These are phyloP conservation scores for Epizoanthus ramosus DNA, from an alignment of 92 coral and sea anemone genomes.

Conservation along the genomic window DNA sequence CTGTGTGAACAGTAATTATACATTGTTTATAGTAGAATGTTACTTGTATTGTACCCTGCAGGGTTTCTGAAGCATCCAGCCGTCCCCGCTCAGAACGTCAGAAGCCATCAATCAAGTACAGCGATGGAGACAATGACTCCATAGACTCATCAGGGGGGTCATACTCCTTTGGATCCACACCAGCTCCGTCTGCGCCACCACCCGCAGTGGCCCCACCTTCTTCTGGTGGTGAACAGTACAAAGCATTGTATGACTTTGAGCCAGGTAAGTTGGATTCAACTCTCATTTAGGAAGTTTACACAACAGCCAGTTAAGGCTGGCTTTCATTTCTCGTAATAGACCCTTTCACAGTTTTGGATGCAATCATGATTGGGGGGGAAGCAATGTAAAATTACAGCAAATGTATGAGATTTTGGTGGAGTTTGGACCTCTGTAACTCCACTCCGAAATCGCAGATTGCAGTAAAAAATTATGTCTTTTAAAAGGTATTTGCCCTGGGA, in stretches of 20 bases:
- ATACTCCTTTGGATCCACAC: conserved; percentile 56
- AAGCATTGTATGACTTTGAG: conserved; percentile 96
- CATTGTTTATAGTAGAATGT: neutral
- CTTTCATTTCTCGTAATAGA: too few species aligned
- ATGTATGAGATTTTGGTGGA: too few species aligned
- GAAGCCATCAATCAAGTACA: conserved; percentile 38
- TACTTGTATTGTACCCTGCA: neutral
- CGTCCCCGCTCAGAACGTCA: conserved; percentile 88
- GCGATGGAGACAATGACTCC: conserved; percentile 74
- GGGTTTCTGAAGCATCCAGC: conserved; percentile 88
- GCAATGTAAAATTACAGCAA: too few species aligned
- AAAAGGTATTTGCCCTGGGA: too few species aligned
- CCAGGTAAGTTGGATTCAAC: conserved; percentile 63
- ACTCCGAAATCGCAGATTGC: too few species aligned
- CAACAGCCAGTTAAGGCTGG: too few species aligned
- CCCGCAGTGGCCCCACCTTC: conserved; percentile 42
- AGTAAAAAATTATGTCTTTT: too few species aligned
- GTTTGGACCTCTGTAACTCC: too few species aligned
- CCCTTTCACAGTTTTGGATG: too few species aligned
- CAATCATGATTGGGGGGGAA: too few species aligned
- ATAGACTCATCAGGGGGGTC: conserved; percentile 51
- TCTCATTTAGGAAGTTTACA: neutral
- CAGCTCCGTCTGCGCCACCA: conserved; percentile 79
- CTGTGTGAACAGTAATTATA: too few species aligned
- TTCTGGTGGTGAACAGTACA: conserved; percentile 56